A percentile compares a stretch with the other conserved stretches of the same genome.
Evolutionary conservation across 2,113 vertebrate genomes (phyloP).

Genomic region (Vombatus ursinus): DNA sequence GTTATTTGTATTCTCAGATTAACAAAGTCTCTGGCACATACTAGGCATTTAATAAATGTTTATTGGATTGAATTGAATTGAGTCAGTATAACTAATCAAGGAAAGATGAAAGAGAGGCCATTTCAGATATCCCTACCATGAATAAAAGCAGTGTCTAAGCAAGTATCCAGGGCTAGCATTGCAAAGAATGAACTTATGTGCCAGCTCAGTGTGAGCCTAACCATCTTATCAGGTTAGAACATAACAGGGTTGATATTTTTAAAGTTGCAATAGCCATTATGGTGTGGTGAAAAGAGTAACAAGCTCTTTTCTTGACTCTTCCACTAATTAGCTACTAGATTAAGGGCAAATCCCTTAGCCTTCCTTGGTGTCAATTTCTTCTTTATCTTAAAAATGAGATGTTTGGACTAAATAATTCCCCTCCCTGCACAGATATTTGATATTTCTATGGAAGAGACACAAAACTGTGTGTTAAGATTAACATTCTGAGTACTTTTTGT

Average conservation of each 20-base stretch:
- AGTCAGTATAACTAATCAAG: no score
- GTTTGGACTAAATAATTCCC: neutral
- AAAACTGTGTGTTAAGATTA: neutral
- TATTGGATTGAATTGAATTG: no score
- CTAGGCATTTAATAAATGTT: no score
- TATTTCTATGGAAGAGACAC: neutral
- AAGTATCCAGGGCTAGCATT: no score
- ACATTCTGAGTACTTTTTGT: neutral
- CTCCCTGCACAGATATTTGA: neutral
- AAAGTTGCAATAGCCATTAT: neutral
- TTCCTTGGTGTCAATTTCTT: neutral
- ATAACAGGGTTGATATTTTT: neutral
- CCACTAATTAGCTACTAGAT: neutral
- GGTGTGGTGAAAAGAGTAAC: neutral
- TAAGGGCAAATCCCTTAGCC: neutral
- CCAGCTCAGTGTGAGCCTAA: no score
- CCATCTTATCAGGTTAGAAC: neutral
- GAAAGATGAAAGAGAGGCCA: no score
- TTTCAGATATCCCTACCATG: no score
- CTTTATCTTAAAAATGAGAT: neutral
- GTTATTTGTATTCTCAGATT: no score
- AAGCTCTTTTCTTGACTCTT: neutral
- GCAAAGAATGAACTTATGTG: no score
- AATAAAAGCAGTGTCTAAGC: no score
- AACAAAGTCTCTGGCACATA: no score